A percentile compares a stretch with the other conserved stretches of the same genome.
phyloP scores from a whole-genome alignment of 2,113 vertebrate species.

The Gallinago undulata region DNA sequence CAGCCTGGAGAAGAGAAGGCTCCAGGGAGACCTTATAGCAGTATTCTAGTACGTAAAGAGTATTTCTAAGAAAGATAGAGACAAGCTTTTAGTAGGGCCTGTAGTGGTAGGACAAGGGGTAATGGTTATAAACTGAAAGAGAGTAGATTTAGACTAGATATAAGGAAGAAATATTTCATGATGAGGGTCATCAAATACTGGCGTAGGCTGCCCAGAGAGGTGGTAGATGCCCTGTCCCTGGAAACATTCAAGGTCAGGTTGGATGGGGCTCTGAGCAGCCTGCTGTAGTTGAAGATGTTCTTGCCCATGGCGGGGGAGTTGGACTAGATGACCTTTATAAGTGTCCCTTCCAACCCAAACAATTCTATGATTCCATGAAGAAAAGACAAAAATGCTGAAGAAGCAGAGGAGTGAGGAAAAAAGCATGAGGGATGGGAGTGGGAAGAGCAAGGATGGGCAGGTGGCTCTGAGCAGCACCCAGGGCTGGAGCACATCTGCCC shows the following conservation, averaged over 20 bases:
- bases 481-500: not conserved
- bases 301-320: not conserved
- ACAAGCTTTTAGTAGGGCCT: not conserved
- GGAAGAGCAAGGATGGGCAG: not conserved
- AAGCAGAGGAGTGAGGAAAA: not conserved
- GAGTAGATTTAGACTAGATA: not conserved
- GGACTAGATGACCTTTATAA: not conserved
- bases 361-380: not conserved
- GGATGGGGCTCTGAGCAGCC: not conserved
- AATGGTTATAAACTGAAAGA: not conserved
- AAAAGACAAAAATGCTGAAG: not conserved
- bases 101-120: not conserved
- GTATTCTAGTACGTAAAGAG: not conserved
- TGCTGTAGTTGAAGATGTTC: not conserved
- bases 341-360: not conserved
- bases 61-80: not conserved
- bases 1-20: not conserved
- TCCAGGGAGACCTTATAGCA: not conserved
- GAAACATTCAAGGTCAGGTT: not conserved
- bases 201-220: not conserved
- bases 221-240: not conserved
- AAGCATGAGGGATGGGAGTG: not conserved
- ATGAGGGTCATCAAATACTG: not conserved
- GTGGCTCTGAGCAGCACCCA: accelerated
- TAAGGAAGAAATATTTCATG: not conserved